These are phyloP conservation scores for Myotis myotis DNA, from an alignment of 2,797 vertebrate genomes.

Conservation along the genomic window DNA sequence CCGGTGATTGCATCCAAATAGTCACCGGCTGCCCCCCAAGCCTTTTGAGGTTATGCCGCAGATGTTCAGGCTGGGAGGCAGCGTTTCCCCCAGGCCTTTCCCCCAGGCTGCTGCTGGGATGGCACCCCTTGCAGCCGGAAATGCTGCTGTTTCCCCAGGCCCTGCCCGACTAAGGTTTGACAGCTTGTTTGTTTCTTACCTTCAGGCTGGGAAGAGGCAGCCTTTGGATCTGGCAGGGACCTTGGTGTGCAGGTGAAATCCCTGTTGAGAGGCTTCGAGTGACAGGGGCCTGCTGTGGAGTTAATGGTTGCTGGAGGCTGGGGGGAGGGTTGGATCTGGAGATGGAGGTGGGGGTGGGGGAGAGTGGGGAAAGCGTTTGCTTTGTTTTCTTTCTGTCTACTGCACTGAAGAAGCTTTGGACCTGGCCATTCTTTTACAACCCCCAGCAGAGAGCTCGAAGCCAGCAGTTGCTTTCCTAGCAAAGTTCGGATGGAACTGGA, in stretches of 20 bases:
- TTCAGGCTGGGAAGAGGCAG: not conserved
- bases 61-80: not conserved
- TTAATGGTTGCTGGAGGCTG: not conserved
- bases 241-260: not conserved
- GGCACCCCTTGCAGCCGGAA: not conserved
- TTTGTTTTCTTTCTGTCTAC: not conserved
- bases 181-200: not conserved
- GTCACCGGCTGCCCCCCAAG: not conserved
- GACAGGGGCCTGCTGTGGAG: not conserved
- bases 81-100: not conserved
- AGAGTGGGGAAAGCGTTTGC: not conserved
- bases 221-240: not conserved
- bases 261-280: rapidly evolving
- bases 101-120: rapidly evolving
- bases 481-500: not conserved
- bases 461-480: not conserved
- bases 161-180: not conserved
- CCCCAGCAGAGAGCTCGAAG: not conserved
- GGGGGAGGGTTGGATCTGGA: not conserved
- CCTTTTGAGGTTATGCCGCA: rapidly evolving
- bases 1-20: not conserved
- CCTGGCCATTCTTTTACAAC: not conserved
- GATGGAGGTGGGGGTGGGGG: too few relatives aligned
- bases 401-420: not conserved
- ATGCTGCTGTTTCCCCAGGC: not conserved